Conservation (phyloP, 2,888 invertebrate species). For the Tipula confusa region DNA sequence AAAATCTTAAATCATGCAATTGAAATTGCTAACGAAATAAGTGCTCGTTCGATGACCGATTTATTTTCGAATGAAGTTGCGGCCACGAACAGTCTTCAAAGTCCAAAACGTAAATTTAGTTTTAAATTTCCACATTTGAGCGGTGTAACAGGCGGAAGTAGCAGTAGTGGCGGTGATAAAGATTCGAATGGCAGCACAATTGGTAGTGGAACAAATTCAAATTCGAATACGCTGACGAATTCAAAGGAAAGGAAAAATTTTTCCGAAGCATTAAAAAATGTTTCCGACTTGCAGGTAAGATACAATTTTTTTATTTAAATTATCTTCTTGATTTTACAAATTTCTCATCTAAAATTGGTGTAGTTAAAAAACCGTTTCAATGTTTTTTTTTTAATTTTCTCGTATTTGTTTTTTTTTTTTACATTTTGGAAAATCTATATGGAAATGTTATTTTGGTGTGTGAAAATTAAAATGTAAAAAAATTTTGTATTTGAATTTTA, state of each 20-base stretch:
- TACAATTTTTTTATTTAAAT: neutral
- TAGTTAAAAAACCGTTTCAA: conserved; percentile 4
- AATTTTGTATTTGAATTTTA: too few species aligned
- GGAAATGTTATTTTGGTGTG: neutral
- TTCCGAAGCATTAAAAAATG: conserved; percentile 79
- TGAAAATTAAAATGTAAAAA: too few species aligned
- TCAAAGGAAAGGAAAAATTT: conserved; percentile 66
- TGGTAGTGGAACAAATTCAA: conserved; percentile 38
- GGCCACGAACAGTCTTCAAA: conserved; percentile 56
- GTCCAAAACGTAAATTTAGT: conserved; percentile 71
- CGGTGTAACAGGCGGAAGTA: conserved; percentile 34
- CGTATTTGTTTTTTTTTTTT: neutral
- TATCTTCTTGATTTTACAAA: neutral
- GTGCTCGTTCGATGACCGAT: conserved; percentile 66
- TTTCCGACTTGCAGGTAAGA: conserved; percentile 82
- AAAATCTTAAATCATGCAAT: conserved; percentile 89
- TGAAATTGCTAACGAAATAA: conserved; percentile 87
- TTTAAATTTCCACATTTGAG: conserved; percentile 62
- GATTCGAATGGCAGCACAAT: conserved; percentile 36
- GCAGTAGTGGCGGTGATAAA: conserved; percentile 41
- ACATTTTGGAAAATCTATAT: neutral
- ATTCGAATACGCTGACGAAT: conserved; percentile 49
- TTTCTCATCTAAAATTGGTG: neutral
- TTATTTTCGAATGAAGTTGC: conserved; percentile 51
- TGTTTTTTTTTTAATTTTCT: neutral